Evolutionary conservation across 2,888 invertebrate genomes (phyloP).

Genomic region (Glyphotaelius pellucidus): DNA sequence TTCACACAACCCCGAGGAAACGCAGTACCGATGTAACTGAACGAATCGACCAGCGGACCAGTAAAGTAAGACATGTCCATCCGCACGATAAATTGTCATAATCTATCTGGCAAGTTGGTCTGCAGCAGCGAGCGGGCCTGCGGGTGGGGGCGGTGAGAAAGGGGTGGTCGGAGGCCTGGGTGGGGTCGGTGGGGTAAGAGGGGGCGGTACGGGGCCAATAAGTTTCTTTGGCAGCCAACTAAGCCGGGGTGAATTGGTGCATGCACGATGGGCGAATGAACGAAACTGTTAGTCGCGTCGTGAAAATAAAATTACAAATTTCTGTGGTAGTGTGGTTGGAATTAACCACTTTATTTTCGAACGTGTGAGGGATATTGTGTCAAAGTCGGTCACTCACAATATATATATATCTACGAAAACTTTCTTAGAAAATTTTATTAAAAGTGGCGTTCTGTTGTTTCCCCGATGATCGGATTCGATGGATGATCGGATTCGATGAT

Average conservation of each 20-base stretch:
- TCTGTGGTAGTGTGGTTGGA: too few species aligned
- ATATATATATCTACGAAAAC: too few species aligned
- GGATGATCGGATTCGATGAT: too few species aligned
- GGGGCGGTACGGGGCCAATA: constrained; percentile 14
- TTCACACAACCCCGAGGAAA: background rate
- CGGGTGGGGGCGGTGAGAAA: background rate
- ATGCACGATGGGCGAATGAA: background rate
- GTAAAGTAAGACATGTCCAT: constrained; percentile 24
- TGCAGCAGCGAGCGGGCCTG: background rate
- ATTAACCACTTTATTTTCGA: too few species aligned
- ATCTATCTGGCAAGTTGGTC: constrained; percentile 29
- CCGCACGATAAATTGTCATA: constrained; percentile 29
- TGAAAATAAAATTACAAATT: background rate
- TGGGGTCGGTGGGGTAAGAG: background rate
- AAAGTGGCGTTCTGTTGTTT: too few species aligned
- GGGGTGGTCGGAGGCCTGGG: background rate
- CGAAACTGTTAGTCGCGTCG: background rate
- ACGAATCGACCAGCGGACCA: background rate
- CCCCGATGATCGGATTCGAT: too few species aligned
- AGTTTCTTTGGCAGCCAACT: constrained; percentile 26
- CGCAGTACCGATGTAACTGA: background rate
- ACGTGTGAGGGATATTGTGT: too few species aligned
- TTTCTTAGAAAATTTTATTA: too few species aligned
- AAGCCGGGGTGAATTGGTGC: background rate
- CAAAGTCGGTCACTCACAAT: too few species aligned